Base-by-base conservation (phyloP, 2,113 vertebrate species). In the Mionectes macconnelli region DNA sequence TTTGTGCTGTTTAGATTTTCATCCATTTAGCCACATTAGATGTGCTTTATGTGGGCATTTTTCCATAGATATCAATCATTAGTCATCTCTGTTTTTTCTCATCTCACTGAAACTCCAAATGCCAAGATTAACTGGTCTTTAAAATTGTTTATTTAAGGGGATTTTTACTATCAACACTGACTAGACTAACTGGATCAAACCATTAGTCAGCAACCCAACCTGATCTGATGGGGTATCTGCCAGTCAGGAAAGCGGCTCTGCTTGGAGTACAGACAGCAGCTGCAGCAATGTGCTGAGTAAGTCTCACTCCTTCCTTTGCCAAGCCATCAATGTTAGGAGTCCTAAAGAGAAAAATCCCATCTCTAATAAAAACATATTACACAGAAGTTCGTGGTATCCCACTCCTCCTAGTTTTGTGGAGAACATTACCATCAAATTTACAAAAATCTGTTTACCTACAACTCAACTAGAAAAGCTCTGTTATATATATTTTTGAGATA, bases 251-350 rank as follows among this genome's bases (percentile, higher is more conserved):
- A 7, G 99, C 98, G 0, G 98, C 98, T 93, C 99, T 98, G 97
- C 99, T 99, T 10, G 99, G 99, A 8, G 97, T 98, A 63, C 99
- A 99, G 35, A 99, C 63, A 52, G 98, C 80, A 6, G 98, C 98
- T 25, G 98, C 98, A 33, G 98, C 97, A 40, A 99, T 98, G 95
- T 99, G 98, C n/a, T 99, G 99, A 37, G 98, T 99, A 56, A 99
- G 96, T 95, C 94, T 98, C 68, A 98, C 98, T 21, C 99, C 98
- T 30, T 98, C 98, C 80, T 89, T 92, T 10, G 98, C 98, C 83
- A 99, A 86, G 49, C 89, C 94, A 94, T 99, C 98, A 33, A 99
- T 98, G 56, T 98, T 97, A 49, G 98, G 98, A 4, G 98, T 99
- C 95, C 99, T 99, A 87, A 91, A 76, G 45, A 50, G n/a, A 74